phyloP scores from a whole-genome alignment of 92 coral and sea anemone species.

The Phymanthus crucifer region DNA sequence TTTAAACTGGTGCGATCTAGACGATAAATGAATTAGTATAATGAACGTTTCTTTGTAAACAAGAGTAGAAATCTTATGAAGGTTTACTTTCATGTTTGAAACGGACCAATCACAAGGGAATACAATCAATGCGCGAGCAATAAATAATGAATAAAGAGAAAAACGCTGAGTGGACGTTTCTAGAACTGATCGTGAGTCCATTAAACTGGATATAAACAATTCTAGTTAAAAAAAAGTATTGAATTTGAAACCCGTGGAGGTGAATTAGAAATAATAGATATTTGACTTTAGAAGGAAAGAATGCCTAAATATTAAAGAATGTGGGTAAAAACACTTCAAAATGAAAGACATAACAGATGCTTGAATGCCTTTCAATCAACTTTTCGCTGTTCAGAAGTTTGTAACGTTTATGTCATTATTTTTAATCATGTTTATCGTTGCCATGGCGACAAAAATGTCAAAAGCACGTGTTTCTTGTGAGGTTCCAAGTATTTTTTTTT shows the following conservation, averaged over 20 bases:
- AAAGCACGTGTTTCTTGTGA: not conserved
- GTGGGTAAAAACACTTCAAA: not conserved
- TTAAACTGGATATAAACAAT: not conserved
- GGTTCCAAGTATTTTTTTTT: not conserved
- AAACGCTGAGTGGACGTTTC: not conserved
- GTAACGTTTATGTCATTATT: not conserved
- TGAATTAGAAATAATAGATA: not conserved
- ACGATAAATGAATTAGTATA: not conserved
- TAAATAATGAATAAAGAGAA: not conserved
- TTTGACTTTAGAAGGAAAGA: not conserved
- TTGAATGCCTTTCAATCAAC: not conserved
- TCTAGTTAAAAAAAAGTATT: not conserved
- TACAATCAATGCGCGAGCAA: not conserved
- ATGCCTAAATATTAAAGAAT: not conserved
- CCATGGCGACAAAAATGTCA: not conserved
- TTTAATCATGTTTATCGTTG: not conserved
- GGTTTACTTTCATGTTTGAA: not conserved
- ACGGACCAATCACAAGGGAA: not conserved
- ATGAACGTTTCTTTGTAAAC: not conserved
- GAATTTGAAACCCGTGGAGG: not conserved
- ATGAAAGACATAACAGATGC: not conserved
- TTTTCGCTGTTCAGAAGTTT: not conserved
- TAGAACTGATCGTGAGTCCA: not conserved
- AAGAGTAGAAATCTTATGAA: not conserved
- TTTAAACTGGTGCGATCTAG: not conserved